Evolutionary conservation across 2,797 vertebrate genomes (phyloP), one percentile per base, ranked within the genome.

Genomic region (Sandelia bainsii): DNA sequence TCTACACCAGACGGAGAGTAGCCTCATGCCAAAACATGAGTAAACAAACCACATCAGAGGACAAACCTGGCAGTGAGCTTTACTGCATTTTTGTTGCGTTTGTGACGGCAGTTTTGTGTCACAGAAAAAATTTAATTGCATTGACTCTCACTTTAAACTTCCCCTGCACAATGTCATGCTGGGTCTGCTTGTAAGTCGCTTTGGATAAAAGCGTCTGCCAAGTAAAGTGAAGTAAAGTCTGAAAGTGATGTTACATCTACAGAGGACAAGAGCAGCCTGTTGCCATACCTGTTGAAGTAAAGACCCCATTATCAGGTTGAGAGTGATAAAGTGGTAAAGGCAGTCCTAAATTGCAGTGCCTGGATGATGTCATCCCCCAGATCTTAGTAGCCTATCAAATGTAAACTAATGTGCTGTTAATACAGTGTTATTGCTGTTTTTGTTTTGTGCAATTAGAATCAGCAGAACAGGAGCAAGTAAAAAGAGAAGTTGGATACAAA

Each of bases 11-110:
- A 85, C 78, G 34, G 76, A 78, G 61, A 59, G 45, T 61, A 63
- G 60, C 60, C 45, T 83, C 64, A 62, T 78, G 72, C 85, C 79
- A 89, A 81, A 76, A 69, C 72, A 62, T 53, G 68, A 80, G 59
- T 48, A 72, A 82, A 85, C 77, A 75, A 70, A 80, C 62, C 68
- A 27, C 42, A 59, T 27, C 60, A 22, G 48, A 72, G 32, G 2
- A 14, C 46, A 37, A 25, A 25, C 42, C 39, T 37, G 5, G 48
- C 20, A 19, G 14, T 40, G 13, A 60, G 49, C 48, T 53, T 29
- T 56, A 22, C 50, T 8, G 45, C 32, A 9, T 29, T 34, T 34
- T 34, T 64, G 3, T n/a, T 3, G 5, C 1, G 23, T 52, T 62
- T 1, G 0, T n/a, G 32, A 45, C 40, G 19, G 42, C 22, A 16